Conservation (phyloP, 2,113 vertebrate species). For the Pseudopipra pipra region DNA sequence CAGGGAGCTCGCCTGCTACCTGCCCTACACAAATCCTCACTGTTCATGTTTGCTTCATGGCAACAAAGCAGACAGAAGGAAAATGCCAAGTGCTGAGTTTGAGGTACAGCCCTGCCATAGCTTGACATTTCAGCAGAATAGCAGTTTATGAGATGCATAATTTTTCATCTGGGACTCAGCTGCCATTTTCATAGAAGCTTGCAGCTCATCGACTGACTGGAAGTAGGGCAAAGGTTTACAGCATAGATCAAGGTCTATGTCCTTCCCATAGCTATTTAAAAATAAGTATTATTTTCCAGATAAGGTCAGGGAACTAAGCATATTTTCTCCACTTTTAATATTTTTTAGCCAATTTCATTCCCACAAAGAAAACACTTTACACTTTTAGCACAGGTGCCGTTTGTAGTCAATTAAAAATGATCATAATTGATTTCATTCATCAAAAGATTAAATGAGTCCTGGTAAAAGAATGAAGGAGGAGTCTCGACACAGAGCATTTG, state of each 20-base stretch:
- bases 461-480: conserved; percentile 42
- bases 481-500: conserved; percentile 29
- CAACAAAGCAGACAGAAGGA: conserved; percentile 82
- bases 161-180: conserved; percentile 81
- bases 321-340: neutral
- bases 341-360: neutral
- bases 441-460: conserved; percentile 38
- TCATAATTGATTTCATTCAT: conserved; percentile 39
- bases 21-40: conserved; percentile 81
- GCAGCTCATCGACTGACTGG: conserved; percentile 68
- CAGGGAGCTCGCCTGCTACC: conserved; percentile 77
- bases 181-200: conserved; percentile 76
- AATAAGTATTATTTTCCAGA: conserved; percentile 45
- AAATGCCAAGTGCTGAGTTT: conserved; percentile 83
- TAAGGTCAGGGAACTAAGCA: neutral
- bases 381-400: neutral
- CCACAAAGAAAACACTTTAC: neutral
- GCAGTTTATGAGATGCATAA: conserved; percentile 84
- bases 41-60: conserved; percentile 82
- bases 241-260: conserved; percentile 65
- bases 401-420: conserved; percentile 26
- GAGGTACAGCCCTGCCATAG: conserved; percentile 76
- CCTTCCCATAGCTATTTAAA: conserved; percentile 59
- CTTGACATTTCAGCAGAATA: conserved; percentile 82
- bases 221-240: conserved; percentile 75